Percentiles rank a stretch among this genome's conserved stretches.
Conservation (phyloP, 1,140 invertebrate species). For the Pygmarrhopalites habei region DNA sequence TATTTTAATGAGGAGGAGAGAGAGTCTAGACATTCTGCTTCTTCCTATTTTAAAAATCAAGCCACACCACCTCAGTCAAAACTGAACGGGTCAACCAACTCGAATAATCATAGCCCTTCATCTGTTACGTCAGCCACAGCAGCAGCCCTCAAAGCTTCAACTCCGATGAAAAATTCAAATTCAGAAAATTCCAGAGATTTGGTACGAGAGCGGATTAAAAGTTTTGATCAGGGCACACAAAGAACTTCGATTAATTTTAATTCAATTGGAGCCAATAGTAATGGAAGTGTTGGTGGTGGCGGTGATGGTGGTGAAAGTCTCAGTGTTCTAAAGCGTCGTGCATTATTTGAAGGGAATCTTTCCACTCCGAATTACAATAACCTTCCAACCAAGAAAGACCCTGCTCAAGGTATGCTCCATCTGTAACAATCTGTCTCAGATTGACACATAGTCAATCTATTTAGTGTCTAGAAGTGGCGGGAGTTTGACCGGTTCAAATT, state of each 20-base stretch:
- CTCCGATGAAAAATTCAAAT: slow-evolving; percentile 21
- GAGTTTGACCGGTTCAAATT: no score
- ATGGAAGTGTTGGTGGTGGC: not conserved
- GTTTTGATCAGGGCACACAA: slow-evolving; percentile 31
- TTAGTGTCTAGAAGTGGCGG: no score
- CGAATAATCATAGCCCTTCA: no score
- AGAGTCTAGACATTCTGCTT: no score
- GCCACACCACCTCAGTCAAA: no score
- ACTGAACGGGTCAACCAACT: no score
- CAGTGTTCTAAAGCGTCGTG: slow-evolving; percentile 33
- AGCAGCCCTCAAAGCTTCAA: slow-evolving; percentile 32
- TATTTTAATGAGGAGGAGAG: slow-evolving; percentile 32
- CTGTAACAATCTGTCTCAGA: no score
- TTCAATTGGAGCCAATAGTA: not conserved
- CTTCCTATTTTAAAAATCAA: no score
- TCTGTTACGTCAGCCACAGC: slow-evolving; percentile 13
- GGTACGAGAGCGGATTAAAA: slow-evolving; percentile 36
- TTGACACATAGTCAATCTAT: no score
- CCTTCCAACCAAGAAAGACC: slow-evolving; percentile 17
- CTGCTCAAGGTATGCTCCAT: no score
- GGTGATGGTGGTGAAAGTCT: slow-evolving; percentile 16
- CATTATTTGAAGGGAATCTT: slow-evolving; percentile 34
- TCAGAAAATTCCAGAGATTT: slow-evolving; percentile 26
- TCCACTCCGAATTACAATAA: slow-evolving; percentile 7
- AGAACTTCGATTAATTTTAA: not conserved